Conservation (phyloP, 2,888 invertebrate species). For the Hecatera dysodea region DNA sequence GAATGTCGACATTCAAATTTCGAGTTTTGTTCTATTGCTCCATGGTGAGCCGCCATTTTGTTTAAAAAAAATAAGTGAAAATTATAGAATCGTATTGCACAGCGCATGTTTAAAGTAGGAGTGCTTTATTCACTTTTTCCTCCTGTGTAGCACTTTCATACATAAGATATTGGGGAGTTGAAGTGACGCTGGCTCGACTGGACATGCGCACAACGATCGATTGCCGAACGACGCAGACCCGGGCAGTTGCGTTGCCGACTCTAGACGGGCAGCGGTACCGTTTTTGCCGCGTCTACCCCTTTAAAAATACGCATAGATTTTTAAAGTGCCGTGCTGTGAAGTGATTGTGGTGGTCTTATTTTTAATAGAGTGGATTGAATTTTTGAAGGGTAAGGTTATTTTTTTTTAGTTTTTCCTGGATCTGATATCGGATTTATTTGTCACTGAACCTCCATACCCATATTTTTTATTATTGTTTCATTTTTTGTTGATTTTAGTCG, state of each 20-base stretch:
- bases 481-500: background rate
- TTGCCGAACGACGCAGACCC: slow-evolving; percentile 79
- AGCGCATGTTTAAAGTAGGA: slow-evolving; percentile 38
- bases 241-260: slow-evolving; percentile 82
- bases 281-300: slow-evolving; percentile 73
- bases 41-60: slow-evolving; percentile 13
- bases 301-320: slow-evolving; percentile 84
- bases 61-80: slow-evolving; percentile 19
- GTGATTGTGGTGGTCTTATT: slow-evolving; percentile 63
- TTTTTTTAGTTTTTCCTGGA: slow-evolving; percentile 12
- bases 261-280: slow-evolving; percentile 69
- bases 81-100: slow-evolving; percentile 31
- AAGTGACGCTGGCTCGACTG: slow-evolving; percentile 79
- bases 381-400: slow-evolving; percentile 65
- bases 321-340: slow-evolving; percentile 73
- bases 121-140: slow-evolving; percentile 82
- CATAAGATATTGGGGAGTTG: slow-evolving; percentile 88
- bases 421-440: slow-evolving; percentile 13
- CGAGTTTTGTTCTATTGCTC: background rate
- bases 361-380: slow-evolving; percentile 64
- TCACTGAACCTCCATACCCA: slow-evolving; percentile 17
- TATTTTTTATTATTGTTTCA: slow-evolving; percentile 10
- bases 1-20: slow-evolving; percentile 28
- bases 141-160: slow-evolving; percentile 85
- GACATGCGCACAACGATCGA: slow-evolving; percentile 88